These are phyloP conservation scores for Argyresthia goedartella DNA, from an alignment of 2,888 invertebrate species.

Conservation along the genomic window DNA sequence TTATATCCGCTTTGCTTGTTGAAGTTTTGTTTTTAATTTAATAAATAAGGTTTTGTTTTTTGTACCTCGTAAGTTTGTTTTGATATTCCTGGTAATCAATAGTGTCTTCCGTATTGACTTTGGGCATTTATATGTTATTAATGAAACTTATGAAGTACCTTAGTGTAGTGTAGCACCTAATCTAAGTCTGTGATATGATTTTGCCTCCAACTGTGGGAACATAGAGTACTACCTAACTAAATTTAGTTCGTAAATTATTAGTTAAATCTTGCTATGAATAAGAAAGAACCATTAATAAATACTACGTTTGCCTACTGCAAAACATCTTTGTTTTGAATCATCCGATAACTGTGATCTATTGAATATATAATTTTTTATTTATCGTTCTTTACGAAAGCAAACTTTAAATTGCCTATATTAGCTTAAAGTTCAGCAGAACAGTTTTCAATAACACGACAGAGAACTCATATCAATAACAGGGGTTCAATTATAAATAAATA, in stretches of 20 bases:
- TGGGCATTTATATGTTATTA: slow-evolving; percentile 43
- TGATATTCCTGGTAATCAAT: slow-evolving; percentile 41
- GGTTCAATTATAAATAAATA: no score
- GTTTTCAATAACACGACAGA: no score
- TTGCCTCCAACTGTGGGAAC: slow-evolving; percentile 11
- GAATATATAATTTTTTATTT: no score
- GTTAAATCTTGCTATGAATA: slow-evolving; percentile 4
- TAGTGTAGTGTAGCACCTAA: slow-evolving; percentile 44
- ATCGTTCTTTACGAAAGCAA: no score
- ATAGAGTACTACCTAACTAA: neutral
- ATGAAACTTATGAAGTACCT: slow-evolving; percentile 25
- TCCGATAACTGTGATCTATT: neutral
- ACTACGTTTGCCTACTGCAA: slow-evolving; percentile 3
- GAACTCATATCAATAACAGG: no score
- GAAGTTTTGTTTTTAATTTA: slow-evolving; percentile 50
- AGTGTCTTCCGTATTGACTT: slow-evolving; percentile 50
- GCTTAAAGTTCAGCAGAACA: no score
- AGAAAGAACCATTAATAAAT: slow-evolving; percentile 7
- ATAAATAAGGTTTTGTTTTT: slow-evolving; percentile 59
- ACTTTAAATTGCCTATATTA: no score
- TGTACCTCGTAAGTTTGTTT: slow-evolving; percentile 42
- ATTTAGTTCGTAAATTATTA: neutral
- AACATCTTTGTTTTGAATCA: neutral
- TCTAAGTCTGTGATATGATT: slow-evolving; percentile 48
- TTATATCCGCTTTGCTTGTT: slow-evolving; percentile 56